Evolutionary conservation across 2,113 vertebrate genomes (phyloP), one percentile per base, ranked within the genome.

Genomic region (Ancistrus triradiatus): DNA sequence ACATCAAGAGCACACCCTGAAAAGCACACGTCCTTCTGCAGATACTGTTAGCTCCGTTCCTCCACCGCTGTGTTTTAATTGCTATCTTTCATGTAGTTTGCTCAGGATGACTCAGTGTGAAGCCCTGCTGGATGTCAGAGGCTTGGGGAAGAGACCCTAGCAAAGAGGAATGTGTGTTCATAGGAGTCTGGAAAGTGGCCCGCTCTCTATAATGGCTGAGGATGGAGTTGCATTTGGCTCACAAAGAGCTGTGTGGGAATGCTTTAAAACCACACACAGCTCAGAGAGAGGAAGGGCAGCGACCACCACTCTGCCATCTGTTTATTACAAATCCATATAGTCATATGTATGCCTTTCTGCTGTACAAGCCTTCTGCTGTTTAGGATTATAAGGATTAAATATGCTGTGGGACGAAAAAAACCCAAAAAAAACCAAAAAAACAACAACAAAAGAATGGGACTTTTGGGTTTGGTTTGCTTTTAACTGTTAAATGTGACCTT

Each of bases 1-100:
- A 86, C 88, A 87, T 86, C 77, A 88, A 83, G 83, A 62, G 43
- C 42, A 44, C 8, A 15, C 59, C 78, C 46, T 42, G 40, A 60
- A 64, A 80, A 78, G 75, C 72, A 42, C 74, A 77, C 21, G 75
- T 67, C 43, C 71, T 77, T 75, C 72, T 6, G 25, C 71, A 35
- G 73, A 77, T 82, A 77, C 78, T 78, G 81, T 86, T 83, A 82
- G 46, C 78, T 80, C 66, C 52, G 57, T 76, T 81, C 69, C 61
- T 67, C 71, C 55, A 80, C 77, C 37, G n/a, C 58, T 50, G 40
- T 42, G 21, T 63, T 71, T 65, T 78, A 63, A 75, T 68, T 65
- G 59, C 52, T 64, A 66, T 65, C 38, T 38, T 67, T 75, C 60
- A 33, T 66, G 64, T 67, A 43, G 66, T 75, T 71, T 68, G 50